Evolutionary conservation across 2,113 vertebrate genomes (phyloP), one percentile per base, ranked within the genome.

Genomic region (Scomber colias): DNA sequence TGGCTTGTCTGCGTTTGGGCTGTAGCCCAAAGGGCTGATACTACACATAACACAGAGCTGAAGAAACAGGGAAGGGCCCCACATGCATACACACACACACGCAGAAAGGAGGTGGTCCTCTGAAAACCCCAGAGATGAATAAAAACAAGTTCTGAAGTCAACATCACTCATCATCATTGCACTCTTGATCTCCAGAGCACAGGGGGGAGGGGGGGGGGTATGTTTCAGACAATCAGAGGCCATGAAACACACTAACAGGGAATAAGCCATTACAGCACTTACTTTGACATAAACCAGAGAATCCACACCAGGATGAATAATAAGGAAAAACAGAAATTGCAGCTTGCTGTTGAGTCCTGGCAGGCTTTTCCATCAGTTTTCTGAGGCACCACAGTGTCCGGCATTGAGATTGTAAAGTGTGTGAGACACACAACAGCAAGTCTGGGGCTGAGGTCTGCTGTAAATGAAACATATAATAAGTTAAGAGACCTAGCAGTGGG

Each of bases 151-250:
- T 88, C 79, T 89, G 82, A 83, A 91, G 89, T 90, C 84, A 81
- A 73, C 86, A 88, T 92, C 89, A 93, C 83, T 94, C 87, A 90
- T 89, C 90, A 86, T 92, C 75, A 90, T 68, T 75, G 83, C 81
- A 48, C 79, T 87, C 77, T 85, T 83, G 85, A 82, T 89, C 70
- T 90, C 81, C 82, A 87, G 77, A 88, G 78, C 78, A 75, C 24
- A 24, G 48, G 77, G 75, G 77, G 85, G 71, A 75, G 66, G 71
- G 78, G 71, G 78, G 71, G 56, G 84, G 87, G 81, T 82, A 75
- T 61, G 82, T 88, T 90, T 89, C 83, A 88, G 85, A 86, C 76
- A 87, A 90, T 92, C 87, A 87, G 78, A 81, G 64, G 77, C 76
- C 78, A 77, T 85, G 83, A 89, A 87, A 87, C 10, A 17, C 75